Evolutionary conservation across 2,888 invertebrate genomes (phyloP), one percentile per base, ranked within the genome.

Genomic region (Troides oblongomaculatus): DNA sequence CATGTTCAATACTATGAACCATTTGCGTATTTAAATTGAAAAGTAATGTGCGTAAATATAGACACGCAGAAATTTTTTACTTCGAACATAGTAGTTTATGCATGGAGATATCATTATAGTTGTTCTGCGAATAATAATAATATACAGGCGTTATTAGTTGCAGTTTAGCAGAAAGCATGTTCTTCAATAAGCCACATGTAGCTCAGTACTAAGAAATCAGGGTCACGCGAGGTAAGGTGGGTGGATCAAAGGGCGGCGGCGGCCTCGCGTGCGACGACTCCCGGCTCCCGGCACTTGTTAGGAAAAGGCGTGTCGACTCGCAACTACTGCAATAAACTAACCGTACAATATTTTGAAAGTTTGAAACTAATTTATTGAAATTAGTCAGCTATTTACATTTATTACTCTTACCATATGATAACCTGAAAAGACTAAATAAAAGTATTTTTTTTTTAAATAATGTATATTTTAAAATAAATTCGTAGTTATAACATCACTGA

Each of bases 191-290:
- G 56, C 3, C 63, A 59, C 39, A 60, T 39, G 59, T 30, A 64
- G 64, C 46, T 25, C 14, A 67, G 36, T 68, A 62, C 85, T 83
- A 86, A 81, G 86, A 84, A 88, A 86, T 85, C 84, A 78, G 79
- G 86, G 90, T 90, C 89, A 90, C 89, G 89, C 89, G 87, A 89
- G 86, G 85, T 87, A 85, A 89, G 89, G 92, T 92, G 92, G 92
- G 92, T 92, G 92, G 92, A 92, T 91, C 92, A 89, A 92, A 91
- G 91, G 92, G 91, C 92, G 91, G 91, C 91, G 79, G 90, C 87
- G 89, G 82, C 90, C 90, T 91, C 90, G 92, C 84, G 88, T 87
- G 85, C 84, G 88, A 89, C 92, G 88, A 92, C 90, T 91, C 91
- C 89, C 89, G 92, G 86, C 78, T 78, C 78, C 77, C 79, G 78